Evolutionary conservation across 1,140 invertebrate genomes (phyloP).

Genomic region (Nilaparvata lugens): DNA sequence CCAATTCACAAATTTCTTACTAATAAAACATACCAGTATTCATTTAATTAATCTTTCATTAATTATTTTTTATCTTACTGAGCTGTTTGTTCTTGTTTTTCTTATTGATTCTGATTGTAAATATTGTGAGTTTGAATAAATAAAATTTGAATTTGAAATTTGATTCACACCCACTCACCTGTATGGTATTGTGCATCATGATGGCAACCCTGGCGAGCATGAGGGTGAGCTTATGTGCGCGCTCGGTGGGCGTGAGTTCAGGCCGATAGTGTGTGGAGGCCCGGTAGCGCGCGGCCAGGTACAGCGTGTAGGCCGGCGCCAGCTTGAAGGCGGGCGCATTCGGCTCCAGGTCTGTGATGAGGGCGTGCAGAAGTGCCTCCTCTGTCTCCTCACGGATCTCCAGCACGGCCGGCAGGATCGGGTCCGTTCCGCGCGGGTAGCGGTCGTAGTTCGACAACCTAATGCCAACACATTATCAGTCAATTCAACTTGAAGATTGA

Average conservation of each 20-base stretch:
- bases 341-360: slow-evolving; percentile 81
- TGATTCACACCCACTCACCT: slow-evolving; percentile 40
- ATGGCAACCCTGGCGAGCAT: slow-evolving; percentile 83
- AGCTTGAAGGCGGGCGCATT: slow-evolving; percentile 75
- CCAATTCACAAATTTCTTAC: no score
- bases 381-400: slow-evolving; percentile 93
- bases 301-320: slow-evolving; percentile 90
- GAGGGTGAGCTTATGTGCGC: slow-evolving; percentile 79
- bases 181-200: slow-evolving; percentile 74
- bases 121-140: no score
- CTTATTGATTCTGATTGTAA: no score
- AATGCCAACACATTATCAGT: no score
- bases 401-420: slow-evolving; percentile 85
- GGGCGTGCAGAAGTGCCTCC: slow-evolving; percentile 76
- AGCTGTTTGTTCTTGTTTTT: no score
- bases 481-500: no score
- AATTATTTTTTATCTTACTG: no score
- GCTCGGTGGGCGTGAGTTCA: slow-evolving; percentile 80
- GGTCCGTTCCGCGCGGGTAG: slow-evolving; percentile 61
- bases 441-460: slow-evolving; percentile 44
- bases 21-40: no score
- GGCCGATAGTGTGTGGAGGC: slow-evolving; percentile 89
- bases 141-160: no score
- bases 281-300: slow-evolving; percentile 83
- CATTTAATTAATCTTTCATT: no score